Conservation (phyloP, 2,797 vertebrate genomes). For the Petrocephalus schoutedeni region DNA sequence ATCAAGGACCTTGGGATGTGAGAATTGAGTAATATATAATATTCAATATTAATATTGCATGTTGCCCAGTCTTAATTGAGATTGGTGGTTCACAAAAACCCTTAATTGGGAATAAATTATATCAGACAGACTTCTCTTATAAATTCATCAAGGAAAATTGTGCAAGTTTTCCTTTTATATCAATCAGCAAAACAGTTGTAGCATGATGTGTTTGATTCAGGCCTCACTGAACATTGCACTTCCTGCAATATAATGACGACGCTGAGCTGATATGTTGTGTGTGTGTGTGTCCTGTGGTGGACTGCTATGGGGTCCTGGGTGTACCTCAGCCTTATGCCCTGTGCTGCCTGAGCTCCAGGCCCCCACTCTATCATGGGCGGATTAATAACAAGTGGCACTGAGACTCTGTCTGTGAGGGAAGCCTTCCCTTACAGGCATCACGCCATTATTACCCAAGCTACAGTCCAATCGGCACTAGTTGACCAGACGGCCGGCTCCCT, state of each 20-base stretch:
- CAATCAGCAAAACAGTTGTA: not conserved
- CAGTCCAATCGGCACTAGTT: not conserved
- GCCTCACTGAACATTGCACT: not conserved
- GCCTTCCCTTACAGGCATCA: not conserved
- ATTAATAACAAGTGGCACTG: not conserved
- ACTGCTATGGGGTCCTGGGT: not conserved
- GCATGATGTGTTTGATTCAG: not conserved
- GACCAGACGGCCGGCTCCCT: not conserved
- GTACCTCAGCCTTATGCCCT: not conserved
- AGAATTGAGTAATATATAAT: not conserved
- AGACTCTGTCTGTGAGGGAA: not conserved
- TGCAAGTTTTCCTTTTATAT: not conserved
- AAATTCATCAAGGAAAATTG: not conserved
- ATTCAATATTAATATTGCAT: not conserved
- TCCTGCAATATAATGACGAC: not conserved
- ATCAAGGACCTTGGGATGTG: not conserved
- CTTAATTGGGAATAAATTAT: not conserved
- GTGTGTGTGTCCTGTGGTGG: not conserved
- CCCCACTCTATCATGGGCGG: not conserved
- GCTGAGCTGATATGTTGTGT: not conserved
- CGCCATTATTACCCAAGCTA: not conserved
- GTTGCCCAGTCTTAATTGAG: not conserved
- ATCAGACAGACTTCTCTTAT: not conserved
- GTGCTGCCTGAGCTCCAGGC: not conserved
- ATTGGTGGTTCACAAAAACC: not conserved